A percentile compares a stretch with the other conserved stretches of the same genome.
Evolutionary conservation across 1,140 invertebrate species (phyloP).

Genomic region (Drosophila eugracilis): DNA sequence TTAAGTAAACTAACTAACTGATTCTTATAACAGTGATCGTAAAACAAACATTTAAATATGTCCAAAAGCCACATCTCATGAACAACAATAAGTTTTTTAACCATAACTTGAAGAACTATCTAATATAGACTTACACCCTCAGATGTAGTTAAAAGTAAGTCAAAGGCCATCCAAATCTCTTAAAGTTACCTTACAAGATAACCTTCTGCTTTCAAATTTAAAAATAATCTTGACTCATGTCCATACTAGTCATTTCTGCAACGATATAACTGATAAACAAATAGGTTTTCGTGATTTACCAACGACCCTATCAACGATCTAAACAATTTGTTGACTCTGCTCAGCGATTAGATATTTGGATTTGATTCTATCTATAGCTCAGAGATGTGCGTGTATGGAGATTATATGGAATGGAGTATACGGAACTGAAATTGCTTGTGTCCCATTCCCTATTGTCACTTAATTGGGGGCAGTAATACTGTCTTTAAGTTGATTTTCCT

Average conservation of each 20-base stretch:
- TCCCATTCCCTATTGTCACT: constrained; percentile 53
- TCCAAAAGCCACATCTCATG: too few relatives aligned
- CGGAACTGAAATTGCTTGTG: constrained; percentile 19
- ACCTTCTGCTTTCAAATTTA: too few relatives aligned
- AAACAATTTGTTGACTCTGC: not conserved
- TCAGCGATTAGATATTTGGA: constrained; percentile 15
- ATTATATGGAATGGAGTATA: too few relatives aligned
- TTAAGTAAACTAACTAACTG: not conserved
- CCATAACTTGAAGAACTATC: too few relatives aligned
- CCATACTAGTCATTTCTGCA: too few relatives aligned
- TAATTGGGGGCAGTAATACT: constrained; percentile 61
- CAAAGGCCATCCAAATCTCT: too few relatives aligned
- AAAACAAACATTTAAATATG: not conserved
- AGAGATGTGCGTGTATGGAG: constrained; percentile 31
- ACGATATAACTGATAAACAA: not conserved
- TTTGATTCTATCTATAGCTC: constrained; percentile 26
- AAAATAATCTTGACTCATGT: too few relatives aligned
- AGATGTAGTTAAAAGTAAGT: too few relatives aligned
- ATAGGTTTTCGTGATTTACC: not conserved
- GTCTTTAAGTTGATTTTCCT: constrained; percentile 48
- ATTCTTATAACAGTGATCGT: too few relatives aligned
- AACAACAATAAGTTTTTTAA: too few relatives aligned
- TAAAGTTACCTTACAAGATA: too few relatives aligned
- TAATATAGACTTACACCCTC: too few relatives aligned
- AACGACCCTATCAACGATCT: not conserved